These are phyloP conservation scores for Sebastes vulpes DNA, from an alignment of 2,797 vertebrate species.

Conservation along the genomic window DNA sequence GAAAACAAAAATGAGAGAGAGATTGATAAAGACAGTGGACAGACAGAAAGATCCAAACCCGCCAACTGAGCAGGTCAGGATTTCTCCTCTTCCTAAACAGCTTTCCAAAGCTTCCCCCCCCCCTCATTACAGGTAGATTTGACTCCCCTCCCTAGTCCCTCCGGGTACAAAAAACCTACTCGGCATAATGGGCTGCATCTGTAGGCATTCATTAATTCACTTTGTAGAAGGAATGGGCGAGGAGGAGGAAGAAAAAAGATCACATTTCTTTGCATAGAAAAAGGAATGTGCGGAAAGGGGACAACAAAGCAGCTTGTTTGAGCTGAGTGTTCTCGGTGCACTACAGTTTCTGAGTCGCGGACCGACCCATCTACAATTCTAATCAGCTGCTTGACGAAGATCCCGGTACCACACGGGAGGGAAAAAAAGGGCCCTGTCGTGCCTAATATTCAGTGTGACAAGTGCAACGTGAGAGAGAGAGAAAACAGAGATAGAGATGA, in stretches of 20 bases:
- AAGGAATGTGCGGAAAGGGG: slow-evolving; percentile 18
- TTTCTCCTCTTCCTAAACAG: slow-evolving; percentile 10
- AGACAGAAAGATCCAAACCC: slow-evolving; percentile 13
- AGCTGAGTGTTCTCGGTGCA: slow-evolving; percentile 40
- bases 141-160: slow-evolving; percentile 5
- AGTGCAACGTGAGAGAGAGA: slow-evolving; percentile 20
- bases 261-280: slow-evolving; percentile 36
- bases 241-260: not conserved
- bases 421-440: slow-evolving; percentile 15
- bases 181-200: slow-evolving; percentile 56
- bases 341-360: slow-evolving; percentile 40
- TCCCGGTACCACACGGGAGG: slow-evolving; percentile 60
- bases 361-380: slow-evolving; percentile 79
- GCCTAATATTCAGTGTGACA: slow-evolving; percentile 57
- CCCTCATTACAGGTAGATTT: slow-evolving; percentile 62
- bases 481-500: slow-evolving; percentile 29
- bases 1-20: not conserved
- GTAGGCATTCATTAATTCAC: slow-evolving; percentile 69
- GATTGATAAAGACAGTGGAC: not conserved
- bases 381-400: slow-evolving; percentile 79
- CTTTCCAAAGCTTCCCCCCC: not conserved
- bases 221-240: slow-evolving; percentile 42
- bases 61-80: slow-evolving; percentile 11
- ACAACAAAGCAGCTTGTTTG: slow-evolving; percentile 61
- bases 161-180: slow-evolving; percentile 26